A percentile compares a stretch with the other conserved stretches of the same genome.
These are phyloP conservation scores for Uropsilus gracilis DNA, from an alignment of 2,113 vertebrate species.

Conservation along the genomic window DNA sequence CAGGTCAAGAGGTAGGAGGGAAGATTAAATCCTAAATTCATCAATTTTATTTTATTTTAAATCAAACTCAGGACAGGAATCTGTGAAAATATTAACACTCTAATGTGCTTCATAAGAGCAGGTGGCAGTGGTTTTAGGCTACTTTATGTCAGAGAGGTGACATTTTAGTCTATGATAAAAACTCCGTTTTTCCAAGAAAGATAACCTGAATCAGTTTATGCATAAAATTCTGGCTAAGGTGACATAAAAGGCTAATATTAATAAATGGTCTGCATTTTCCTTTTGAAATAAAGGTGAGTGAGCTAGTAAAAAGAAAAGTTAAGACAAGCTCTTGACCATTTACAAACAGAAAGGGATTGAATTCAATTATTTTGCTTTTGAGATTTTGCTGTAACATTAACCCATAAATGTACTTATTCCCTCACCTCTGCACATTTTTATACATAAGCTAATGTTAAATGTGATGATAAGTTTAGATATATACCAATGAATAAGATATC, in stretches of 20 bases:
- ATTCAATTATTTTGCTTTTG: background rate
- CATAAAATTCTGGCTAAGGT: background rate
- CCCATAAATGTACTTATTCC: background rate
- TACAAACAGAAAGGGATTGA: background rate
- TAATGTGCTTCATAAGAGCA: background rate
- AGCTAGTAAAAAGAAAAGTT: background rate
- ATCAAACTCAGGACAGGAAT: background rate
- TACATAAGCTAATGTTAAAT: too few relatives aligned
- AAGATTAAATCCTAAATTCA: background rate
- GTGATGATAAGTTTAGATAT: background rate
- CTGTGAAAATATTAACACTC: background rate
- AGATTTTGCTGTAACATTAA: background rate
- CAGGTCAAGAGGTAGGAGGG: background rate
- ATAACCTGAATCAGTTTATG: background rate
- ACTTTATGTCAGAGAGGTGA: background rate
- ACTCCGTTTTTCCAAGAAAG: background rate
- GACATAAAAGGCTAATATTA: background rate
- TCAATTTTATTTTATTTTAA: constrained; percentile 2
- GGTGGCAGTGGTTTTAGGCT: background rate
- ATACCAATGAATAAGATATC: background rate
- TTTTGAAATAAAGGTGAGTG: background rate
- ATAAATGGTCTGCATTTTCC: background rate
- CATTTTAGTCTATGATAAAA: constrained; percentile 32
- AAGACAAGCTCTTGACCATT: background rate
- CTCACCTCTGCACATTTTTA: background rate